Base-by-base conservation (phyloP, 2,888 invertebrate species). In the Pandemis heparana region DNA sequence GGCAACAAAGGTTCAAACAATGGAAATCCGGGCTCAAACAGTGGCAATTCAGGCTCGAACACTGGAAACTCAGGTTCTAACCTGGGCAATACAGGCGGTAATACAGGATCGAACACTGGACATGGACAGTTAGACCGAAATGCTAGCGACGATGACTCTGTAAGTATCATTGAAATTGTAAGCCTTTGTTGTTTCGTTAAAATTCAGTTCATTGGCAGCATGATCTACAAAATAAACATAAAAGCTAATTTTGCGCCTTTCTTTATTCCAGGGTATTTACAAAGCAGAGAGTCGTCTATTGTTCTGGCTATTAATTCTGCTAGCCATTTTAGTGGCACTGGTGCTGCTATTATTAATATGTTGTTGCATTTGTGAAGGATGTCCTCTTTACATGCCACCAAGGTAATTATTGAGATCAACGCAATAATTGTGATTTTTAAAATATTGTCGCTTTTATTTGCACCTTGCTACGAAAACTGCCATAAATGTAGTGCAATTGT, bases 301-400 rank as follows among this genome's bases (percentile, higher is more conserved):
- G 67, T 96, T 97, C 83, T 98, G 98, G 98, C 87, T 98, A 32
- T 91, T 98, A 68, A 96, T 98, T 78, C 89, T 97, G 16, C 88
- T 98, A 76, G 96, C 97, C 64, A 95, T 98, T 41, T 88, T 98
- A 75, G 95, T 97, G 78, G 95, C 97, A 0, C 82, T 97, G 41
- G 95, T 97, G 12, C 95, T 97, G 77, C 89, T 97, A 74, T 95
- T 96, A 69, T 92, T 98, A 65, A 95, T 98, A 76, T 95, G 97
- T 75, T 98, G 98, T 89, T 98, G 98, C 84, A 96, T 97, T 77
- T 98, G 97, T 85, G 97, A 97, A 80, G 97, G 97, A 82, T 98
- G 98, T 84, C 97, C 97, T n/a, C 95, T 97, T 68, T 97, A 97
- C 82, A 96, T 96, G 91, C 96, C 96, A 69, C 96, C 96, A 68